A percentile compares a stretch with the other conserved stretches of the same genome.
phyloP scores from a whole-genome alignment of 2,113 vertebrate species.

The Cyprinodon brontotheroides region DNA sequence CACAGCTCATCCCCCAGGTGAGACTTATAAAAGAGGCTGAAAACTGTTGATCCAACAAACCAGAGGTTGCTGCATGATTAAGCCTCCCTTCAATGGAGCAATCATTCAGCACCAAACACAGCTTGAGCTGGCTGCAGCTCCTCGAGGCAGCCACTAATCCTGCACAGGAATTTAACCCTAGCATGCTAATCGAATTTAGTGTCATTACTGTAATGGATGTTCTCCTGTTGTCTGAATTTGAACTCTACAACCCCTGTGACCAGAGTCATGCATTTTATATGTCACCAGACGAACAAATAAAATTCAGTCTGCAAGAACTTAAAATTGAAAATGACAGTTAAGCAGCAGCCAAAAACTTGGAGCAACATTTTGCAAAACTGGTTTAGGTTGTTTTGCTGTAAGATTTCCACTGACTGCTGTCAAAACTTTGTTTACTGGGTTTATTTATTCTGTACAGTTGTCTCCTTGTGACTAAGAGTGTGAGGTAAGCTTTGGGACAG shows the following conservation, averaged over 20 bases:
- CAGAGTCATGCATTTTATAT: conserved; percentile 19
- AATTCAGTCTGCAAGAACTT: conserved; percentile 61
- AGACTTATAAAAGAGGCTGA: conserved; percentile 63
- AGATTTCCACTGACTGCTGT: conserved; percentile 57
- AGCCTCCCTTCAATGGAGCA: conserved; percentile 75
- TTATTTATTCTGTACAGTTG: conserved; percentile 16
- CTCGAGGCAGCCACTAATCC: conserved; percentile 71
- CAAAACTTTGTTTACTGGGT: conserved; percentile 44
- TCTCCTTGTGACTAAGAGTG: conserved; percentile 24
- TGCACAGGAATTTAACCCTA: conserved; percentile 75
- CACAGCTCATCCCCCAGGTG: conserved; percentile 68
- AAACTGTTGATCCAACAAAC: conserved; percentile 77
- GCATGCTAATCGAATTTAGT: conserved; percentile 46
- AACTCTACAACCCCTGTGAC: conserved; percentile 36
- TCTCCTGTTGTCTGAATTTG: conserved; percentile 29
- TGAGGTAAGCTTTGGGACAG: conserved; percentile 50
- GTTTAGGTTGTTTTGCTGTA: conserved; percentile 69
- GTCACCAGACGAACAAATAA: conserved; percentile 31
- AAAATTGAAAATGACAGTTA: conserved; percentile 11
- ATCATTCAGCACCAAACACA: conserved; percentile 75
- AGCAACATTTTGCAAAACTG: conserved; percentile 58
- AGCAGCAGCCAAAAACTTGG: not conserved
- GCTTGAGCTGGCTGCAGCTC: conserved; percentile 63
- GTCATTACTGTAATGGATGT: conserved; percentile 18
- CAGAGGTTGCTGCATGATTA: conserved; percentile 80